A percentile compares a stretch with the other conserved stretches of the same genome.
These are phyloP conservation scores for Anableps anableps DNA, from an alignment of 2,797 vertebrate genomes.

Conservation along the genomic window DNA sequence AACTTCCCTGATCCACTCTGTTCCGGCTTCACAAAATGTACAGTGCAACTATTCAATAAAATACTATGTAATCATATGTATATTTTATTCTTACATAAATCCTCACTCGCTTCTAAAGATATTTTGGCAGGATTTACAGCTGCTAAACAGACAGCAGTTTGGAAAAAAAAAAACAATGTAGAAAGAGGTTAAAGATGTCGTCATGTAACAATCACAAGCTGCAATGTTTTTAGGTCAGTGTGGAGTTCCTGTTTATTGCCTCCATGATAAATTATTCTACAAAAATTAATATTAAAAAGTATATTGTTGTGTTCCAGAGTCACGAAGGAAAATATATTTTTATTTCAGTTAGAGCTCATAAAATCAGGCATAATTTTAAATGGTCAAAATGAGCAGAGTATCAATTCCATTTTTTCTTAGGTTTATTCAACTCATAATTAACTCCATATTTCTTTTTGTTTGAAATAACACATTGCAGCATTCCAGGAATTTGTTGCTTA, in stretches of 20 bases:
- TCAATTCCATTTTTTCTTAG: not conserved
- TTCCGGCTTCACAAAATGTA: not conserved
- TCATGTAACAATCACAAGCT: not conserved
- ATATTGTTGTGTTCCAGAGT: not conserved
- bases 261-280: too few species aligned
- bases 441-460: not conserved
- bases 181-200: not conserved
- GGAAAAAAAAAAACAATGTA: not conserved
- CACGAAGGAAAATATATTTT: too few species aligned
- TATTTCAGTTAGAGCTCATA: too few species aligned
- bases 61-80: not conserved
- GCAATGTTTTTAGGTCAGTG: not conserved
- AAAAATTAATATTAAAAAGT: too few species aligned
- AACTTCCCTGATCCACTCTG: not conserved
- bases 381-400: not conserved
- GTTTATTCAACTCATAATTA: not conserved
- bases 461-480: conserved; percentile 10
- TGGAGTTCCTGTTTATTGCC: too few species aligned
- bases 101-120: not conserved
- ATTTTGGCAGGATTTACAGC: not conserved
- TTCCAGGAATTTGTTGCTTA: not conserved
- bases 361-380: too few species aligned
- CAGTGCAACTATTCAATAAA: not conserved
- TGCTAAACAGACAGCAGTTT: not conserved
- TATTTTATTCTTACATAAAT: not conserved